These are phyloP conservation scores for Mola mola DNA, from an alignment of 2,113 vertebrate genomes.

Conservation along the genomic window DNA sequence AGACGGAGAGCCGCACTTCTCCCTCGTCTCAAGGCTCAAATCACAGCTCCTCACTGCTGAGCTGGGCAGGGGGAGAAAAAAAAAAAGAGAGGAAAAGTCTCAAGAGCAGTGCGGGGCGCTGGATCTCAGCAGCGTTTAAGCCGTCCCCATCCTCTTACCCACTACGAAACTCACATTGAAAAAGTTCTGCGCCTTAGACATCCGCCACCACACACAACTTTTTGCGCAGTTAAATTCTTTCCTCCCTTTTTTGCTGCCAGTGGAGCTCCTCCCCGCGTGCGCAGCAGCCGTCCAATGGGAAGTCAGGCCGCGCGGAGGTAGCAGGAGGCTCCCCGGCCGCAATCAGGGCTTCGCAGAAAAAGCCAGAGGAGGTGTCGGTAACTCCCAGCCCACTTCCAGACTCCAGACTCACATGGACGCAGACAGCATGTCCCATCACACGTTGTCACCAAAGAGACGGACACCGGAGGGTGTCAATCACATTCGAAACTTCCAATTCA, in stretches of 20 bases:
- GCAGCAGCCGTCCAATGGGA: slow-evolving; percentile 81
- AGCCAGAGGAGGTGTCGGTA: slow-evolving; percentile 73
- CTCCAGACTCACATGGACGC: slow-evolving; percentile 58
- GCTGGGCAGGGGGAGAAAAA: slow-evolving; percentile 5
- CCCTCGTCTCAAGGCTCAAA: slow-evolving; percentile 42
- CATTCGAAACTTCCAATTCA: too few species aligned
- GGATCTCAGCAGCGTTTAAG: slow-evolving; percentile 54
- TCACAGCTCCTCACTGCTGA: slow-evolving; percentile 45
- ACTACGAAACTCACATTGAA: slow-evolving; percentile 85
- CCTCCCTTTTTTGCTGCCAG: slow-evolving; percentile 75
- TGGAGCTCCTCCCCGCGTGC: slow-evolving; percentile 80
- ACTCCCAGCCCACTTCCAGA: slow-evolving; percentile 73
- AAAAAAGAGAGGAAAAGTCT: slow-evolving; percentile 20
- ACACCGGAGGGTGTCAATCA: too few species aligned
- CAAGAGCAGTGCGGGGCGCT: slow-evolving; percentile 30
- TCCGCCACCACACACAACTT: slow-evolving; percentile 94
- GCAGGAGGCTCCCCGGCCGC: slow-evolving; percentile 75
- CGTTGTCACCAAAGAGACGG: background rate
- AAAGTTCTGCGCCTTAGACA: slow-evolving; percentile 94
- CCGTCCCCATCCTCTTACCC: slow-evolving; percentile 80
- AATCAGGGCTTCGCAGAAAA: slow-evolving; percentile 69
- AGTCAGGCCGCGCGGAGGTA: slow-evolving; percentile 50
- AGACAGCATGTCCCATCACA: slow-evolving; percentile 11
- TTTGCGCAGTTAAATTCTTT: slow-evolving; percentile 92
- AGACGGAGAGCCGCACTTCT: slow-evolving; percentile 65